Evolutionary conservation across 2,797 vertebrate species (phyloP).

Genomic region (Lerista edwardsae): DNA sequence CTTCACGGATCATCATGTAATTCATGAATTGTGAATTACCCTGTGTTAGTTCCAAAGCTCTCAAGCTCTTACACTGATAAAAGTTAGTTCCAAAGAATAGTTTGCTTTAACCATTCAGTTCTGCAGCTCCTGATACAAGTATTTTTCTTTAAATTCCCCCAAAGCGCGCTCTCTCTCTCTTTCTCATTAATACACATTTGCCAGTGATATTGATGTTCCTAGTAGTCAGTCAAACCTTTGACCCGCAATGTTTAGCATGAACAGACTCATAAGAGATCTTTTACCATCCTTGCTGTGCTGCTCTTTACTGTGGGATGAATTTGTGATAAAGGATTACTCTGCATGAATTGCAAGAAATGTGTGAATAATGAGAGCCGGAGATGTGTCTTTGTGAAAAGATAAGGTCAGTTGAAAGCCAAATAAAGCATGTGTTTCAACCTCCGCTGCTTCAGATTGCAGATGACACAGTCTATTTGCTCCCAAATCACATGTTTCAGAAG

Average conservation of each 20-base stretch:
- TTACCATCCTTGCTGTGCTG: background rate
- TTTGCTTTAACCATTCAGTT: too few relatives aligned
- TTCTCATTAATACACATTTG: too few relatives aligned
- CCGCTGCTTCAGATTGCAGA: background rate
- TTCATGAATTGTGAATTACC: too few relatives aligned
- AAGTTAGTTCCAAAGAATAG: too few relatives aligned
- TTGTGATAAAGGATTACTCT: background rate
- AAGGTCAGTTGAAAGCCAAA: background rate
- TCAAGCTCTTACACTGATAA: too few relatives aligned
- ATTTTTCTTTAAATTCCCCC: too few relatives aligned
- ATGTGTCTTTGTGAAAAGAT: background rate
- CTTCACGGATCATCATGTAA: too few relatives aligned
- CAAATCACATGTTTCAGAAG: background rate
- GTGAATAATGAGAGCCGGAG: background rate
- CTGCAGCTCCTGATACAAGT: too few relatives aligned
- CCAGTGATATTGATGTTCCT: too few relatives aligned
- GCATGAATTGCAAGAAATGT: background rate
- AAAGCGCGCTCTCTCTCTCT: too few relatives aligned
- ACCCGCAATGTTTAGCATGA: background rate
- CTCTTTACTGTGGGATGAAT: background rate
- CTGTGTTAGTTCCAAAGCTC: too few relatives aligned
- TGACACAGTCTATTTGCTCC: too few relatives aligned
- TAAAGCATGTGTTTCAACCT: background rate
- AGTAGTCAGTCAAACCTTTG: background rate
- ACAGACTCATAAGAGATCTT: background rate